Percentiles rank a stretch among this genome's conserved stretches.
Evolutionary conservation across 2,888 invertebrate species (phyloP).

Genomic region (Caenorhabditis japonica): DNA sequence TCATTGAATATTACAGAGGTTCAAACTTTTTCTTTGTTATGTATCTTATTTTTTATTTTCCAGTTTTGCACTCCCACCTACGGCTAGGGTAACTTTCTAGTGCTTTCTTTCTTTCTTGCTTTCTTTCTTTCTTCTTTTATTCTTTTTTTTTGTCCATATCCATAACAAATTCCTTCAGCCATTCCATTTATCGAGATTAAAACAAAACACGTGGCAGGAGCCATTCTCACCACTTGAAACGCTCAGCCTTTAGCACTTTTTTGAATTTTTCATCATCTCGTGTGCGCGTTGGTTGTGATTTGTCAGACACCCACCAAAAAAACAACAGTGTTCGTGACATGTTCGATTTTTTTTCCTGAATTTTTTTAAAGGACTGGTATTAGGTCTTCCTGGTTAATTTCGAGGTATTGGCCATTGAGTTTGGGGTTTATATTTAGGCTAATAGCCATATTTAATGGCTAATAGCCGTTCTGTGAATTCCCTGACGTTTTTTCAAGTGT

Average conservation of each 20-base stretch:
- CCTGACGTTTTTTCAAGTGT: no score
- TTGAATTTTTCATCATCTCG: conserved; percentile 12
- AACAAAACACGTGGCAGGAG: no score
- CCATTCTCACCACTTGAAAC: conserved; percentile 21
- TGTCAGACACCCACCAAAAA: conserved; percentile 1
- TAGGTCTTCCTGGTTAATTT: no score
- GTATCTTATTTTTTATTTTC: not conserved
- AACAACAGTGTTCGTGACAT: conserved; percentile 15
- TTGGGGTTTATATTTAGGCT: no score
- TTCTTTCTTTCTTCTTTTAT: not conserved
- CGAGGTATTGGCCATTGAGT: no score
- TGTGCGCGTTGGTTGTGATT: not conserved
- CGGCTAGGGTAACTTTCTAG: no score
- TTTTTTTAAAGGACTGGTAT: not conserved
- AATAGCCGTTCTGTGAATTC: no score
- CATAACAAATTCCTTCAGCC: no score
- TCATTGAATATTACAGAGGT: conserved; percentile 48
- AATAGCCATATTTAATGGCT: no score
- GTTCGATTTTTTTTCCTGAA: not conserved
- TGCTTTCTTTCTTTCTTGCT: not conserved
- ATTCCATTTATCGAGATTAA: no score
- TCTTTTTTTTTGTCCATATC: no score
- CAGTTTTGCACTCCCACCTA: conserved; percentile 13
- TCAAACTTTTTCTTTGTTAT: conserved; percentile 15
- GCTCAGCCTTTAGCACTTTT: conserved; percentile 5